phyloP scores from a whole-genome alignment of 2,113 vertebrate genomes.

The Notothenia coriiceps region DNA sequence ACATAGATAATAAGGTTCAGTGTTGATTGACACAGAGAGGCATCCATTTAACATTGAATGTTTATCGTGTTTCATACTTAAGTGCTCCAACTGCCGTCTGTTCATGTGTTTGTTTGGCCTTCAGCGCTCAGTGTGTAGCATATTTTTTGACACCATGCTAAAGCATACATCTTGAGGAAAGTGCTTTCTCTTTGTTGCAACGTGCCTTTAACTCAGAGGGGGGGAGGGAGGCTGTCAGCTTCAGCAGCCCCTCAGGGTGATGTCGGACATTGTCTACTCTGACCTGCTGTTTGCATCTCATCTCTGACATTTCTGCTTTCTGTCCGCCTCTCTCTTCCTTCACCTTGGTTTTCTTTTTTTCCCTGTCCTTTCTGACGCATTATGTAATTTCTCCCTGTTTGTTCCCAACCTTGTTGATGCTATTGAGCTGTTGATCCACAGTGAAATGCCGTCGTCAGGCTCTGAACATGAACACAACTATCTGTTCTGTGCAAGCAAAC shows the following conservation, averaged over 20 bases:
- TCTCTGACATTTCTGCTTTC: constrained; percentile 43
- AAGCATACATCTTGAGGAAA: neutral
- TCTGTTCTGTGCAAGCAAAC: constrained; percentile 39
- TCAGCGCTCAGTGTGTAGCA: neutral
- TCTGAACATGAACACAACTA: constrained; percentile 29
- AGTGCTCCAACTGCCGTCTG: neutral
- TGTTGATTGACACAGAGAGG: neutral
- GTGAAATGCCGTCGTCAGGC: constrained; percentile 17
- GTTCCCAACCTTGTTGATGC: constrained; percentile 25
- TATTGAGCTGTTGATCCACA: neutral
- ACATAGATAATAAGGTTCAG: neutral
- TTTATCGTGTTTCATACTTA: neutral
- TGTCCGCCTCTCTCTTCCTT: constrained; percentile 30
- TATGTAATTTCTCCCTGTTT: constrained; percentile 32
- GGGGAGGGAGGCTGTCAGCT: constrained; percentile 3
- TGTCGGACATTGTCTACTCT: constrained; percentile 25
- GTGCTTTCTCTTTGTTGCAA: constrained; percentile 18
- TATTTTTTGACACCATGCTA: neutral
- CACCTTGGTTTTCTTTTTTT: constrained; percentile 7
- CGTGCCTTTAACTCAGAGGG: constrained; percentile 2
- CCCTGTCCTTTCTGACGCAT: constrained; percentile 23
- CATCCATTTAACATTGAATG: neutral
- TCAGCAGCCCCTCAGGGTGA: constrained; percentile 26
- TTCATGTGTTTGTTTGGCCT: constrained; percentile 4
- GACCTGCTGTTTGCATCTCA: constrained; percentile 37